Conservation (phyloP, 2,113 vertebrate genomes). For the Raja brachyura region DNA sequence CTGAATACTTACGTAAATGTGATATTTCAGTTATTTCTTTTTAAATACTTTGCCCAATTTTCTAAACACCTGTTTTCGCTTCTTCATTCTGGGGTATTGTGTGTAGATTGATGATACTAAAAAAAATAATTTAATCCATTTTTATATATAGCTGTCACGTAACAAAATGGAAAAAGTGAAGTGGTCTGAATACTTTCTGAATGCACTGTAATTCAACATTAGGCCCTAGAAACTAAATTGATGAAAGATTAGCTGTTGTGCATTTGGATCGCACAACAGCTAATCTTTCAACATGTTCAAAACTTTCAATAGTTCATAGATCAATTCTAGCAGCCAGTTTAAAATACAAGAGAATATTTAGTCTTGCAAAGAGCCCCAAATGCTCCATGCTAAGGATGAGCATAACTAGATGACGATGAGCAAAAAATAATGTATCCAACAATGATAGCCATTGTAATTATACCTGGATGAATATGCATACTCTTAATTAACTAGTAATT, state of each 20-base stretch:
- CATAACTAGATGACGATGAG: neutral
- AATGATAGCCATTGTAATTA: neutral
- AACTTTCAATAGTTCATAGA: neutral
- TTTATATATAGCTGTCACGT: too few species aligned
- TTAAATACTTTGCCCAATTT: too few species aligned
- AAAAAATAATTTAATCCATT: too few species aligned
- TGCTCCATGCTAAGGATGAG: neutral
- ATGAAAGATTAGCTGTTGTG: neutral
- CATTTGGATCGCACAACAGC: neutral
- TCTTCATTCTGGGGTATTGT: too few species aligned
- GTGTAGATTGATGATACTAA: too few species aligned
- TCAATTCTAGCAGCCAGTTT: neutral
- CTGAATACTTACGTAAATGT: too few species aligned
- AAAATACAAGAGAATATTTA: neutral
- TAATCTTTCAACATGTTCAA: too few species aligned
- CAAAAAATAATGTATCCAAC: neutral
- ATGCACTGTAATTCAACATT: neutral
- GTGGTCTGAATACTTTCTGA: too few species aligned
- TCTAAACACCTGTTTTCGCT: too few species aligned
- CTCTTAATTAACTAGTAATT: too few species aligned
- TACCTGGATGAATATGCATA: neutral
- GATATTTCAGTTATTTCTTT: too few species aligned
- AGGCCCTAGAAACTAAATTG: neutral
- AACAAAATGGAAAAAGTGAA: too few species aligned
- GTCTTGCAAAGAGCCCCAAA: neutral